Evolutionary conservation across 2,888 invertebrate genomes (phyloP), one percentile per base, ranked within the genome.

Genomic region (Falcaria lacertinaria): DNA sequence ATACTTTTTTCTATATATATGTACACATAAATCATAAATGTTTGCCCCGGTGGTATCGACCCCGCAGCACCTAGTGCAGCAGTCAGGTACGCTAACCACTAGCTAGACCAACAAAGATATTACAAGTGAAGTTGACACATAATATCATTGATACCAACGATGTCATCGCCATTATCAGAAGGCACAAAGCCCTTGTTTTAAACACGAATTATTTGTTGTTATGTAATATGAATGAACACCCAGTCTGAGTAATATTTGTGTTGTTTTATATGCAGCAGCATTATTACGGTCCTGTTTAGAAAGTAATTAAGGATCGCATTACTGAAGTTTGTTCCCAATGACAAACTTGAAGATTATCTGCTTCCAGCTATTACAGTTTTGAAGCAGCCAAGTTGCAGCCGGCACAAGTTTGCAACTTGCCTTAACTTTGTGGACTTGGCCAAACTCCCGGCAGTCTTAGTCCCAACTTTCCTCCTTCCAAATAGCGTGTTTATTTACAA

Each of bases 261-360:
- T 17, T 39, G 47, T 36, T 19, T 41, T 8, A 42, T 48, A 39
- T 48, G 47, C 39, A 46, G 53, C 45, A 47, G 51, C 39, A 39
- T 54, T 63, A 61, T 66, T 55, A 60, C 54, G 59, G 69, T 60
- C 56, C 55, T 57, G 58, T 67, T 63, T 46, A 47, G 53, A 67
- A 76, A 72, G 69, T 78, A 74, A 79, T 79, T 75, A 72, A 47
- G 60, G 68, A 75, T 78, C 65, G 64, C 65, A 69, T 78, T 72
- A 77, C 66, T 45, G 43, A 71, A 82, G 71, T 81, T 80, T 63
- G 65, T 59, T 64, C 55, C 58, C 61, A 70, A 66, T 69, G 70
- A 72, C 77, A 78, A 82, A 80, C 74, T 81, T 76, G 65, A 55
- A 78, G 80, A 80, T 82, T 80, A 80, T 80, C 77, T 77, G 60